These are phyloP conservation scores for Tipula helvola DNA, from an alignment of 2,888 invertebrate genomes.

Conservation along the genomic window DNA sequence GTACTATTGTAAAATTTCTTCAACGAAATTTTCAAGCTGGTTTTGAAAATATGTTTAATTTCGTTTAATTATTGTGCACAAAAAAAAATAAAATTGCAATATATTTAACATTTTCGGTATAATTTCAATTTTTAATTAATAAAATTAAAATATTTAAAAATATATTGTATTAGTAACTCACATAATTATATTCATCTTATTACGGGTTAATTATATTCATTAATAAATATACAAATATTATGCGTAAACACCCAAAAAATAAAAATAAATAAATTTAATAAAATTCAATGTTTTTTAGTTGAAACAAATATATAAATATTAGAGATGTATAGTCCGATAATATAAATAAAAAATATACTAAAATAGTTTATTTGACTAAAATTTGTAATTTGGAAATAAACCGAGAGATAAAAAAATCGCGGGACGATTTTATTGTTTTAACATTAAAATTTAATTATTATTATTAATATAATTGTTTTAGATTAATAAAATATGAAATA, in stretches of 20 bases:
- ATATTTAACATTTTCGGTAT: background rate
- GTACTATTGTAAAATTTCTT: background rate
- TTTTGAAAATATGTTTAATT: background rate
- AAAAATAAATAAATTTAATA: background rate
- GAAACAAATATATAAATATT: background rate
- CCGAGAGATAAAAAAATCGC: conserved; percentile 11
- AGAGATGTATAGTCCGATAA: background rate
- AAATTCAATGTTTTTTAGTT: background rate
- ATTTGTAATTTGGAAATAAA: background rate
- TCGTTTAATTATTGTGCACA: background rate
- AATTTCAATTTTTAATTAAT: background rate
- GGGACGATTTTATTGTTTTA: conserved; percentile 11
- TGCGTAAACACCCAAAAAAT: background rate
- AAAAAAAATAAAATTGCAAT: background rate
- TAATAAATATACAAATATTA: background rate
- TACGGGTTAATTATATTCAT: background rate
- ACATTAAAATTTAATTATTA: background rate
- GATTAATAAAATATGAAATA: background rate
- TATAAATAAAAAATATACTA: background rate
- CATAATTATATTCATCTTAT: background rate
- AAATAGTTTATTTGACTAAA: background rate
- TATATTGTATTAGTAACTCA: background rate
- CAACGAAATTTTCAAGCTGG: conserved; percentile 4
- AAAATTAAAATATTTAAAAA: background rate
- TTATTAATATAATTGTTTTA: background rate